Conservation (phyloP, 2,113 vertebrate genomes). For the Oreotrochilus melanogaster region DNA sequence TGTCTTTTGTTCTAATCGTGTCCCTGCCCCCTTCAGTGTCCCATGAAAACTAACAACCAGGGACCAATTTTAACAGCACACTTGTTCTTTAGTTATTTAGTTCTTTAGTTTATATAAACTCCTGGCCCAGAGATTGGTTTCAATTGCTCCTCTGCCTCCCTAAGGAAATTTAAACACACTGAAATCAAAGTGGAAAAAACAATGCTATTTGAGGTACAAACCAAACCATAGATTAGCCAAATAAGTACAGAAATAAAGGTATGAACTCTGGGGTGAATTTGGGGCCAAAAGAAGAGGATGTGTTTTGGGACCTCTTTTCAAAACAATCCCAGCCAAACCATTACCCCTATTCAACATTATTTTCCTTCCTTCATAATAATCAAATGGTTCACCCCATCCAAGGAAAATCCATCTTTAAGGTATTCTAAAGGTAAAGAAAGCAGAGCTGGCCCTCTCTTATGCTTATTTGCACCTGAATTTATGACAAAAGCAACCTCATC, state of each 20-base stretch:
- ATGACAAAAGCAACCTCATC: not conserved
- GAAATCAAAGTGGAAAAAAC: not conserved
- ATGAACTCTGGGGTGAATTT: not conserved
- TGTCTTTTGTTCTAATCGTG: not conserved
- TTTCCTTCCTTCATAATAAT: not conserved
- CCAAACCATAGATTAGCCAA: not conserved
- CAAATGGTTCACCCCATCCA: accelerated
- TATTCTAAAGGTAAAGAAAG: not conserved
- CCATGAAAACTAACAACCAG: not conserved
- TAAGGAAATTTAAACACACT: not conserved
- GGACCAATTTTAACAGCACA: not conserved
- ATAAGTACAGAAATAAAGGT: not conserved
- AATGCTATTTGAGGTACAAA: not conserved
- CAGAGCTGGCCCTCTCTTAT: not conserved
- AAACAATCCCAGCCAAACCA: not conserved
- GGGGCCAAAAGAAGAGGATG: not conserved
- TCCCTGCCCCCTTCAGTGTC: not conserved
- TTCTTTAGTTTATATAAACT: not conserved
- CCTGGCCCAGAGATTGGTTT: not conserved
- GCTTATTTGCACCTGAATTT: not conserved
- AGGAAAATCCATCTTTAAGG: not conserved
- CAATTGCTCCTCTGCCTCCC: not conserved
- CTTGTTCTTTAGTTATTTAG: not conserved
- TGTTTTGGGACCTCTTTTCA: not conserved
- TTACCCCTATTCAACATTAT: not conserved